Evolutionary conservation across 2,888 invertebrate species (phyloP), one percentile per base, ranked within the genome.

Genomic region (Andrena trimmerana): DNA sequence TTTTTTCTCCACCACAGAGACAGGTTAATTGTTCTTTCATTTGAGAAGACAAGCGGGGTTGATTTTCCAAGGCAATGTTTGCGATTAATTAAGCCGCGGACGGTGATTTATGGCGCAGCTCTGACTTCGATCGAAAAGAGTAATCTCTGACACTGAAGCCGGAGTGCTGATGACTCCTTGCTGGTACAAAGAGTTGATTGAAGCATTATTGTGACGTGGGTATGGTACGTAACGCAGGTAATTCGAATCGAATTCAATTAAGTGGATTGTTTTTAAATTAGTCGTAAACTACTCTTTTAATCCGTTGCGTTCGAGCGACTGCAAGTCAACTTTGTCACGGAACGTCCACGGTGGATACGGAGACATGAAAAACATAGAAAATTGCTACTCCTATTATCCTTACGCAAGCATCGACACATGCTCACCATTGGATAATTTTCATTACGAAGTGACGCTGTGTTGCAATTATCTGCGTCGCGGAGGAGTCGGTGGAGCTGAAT

Each of bases 381-480:
- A 29, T 20, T 77, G 60, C 65, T 59, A 57, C 33, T 63, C 48
- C 59, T 27, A 33, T 24, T 4, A 16, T 20, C 4, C 42, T 71
- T 80, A 20, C 29, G 71, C 62, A 80, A 77, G 42, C 60, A 60
- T 29, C 70, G 42, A 27, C 42, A 1, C 13, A 16, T 8, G 20
- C 50, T 29, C 60, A 50, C 66, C 60, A 42, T 80, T 78, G 66
- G 78, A 80, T 59, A 48, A 63, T 76, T 69, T 76, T 79, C 48
- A 50, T 65, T 68, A 63, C 68, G 33, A 66, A 20, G 59, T 66
- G 50, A 1, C 54, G 60, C 66, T 60, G 59, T 60, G 60, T 48
- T 42, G 77, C 78, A 66, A 78, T 78, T 78, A 66, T 52, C n/a
- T 20, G 13, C 27, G 24, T 65, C 59, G 42, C 31, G 24, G 2